Base-by-base conservation (phyloP, 2,113 vertebrate species). In the Campylorhamphus procurvoides region DNA sequence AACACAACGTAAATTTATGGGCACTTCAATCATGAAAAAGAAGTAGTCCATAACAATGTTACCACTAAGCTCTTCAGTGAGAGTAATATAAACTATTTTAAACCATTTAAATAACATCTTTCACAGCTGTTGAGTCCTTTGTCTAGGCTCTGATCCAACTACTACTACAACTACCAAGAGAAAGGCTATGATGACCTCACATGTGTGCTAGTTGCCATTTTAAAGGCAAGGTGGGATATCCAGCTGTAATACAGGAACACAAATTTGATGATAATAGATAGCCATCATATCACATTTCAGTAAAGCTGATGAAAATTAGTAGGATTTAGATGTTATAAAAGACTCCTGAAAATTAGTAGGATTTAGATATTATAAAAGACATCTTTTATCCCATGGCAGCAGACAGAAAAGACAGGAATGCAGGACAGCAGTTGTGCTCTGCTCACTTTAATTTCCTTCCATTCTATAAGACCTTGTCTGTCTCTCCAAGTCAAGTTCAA, bases 51-150 rank as follows among this genome's bases (percentile, higher is more conserved):
- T 82, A 95, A 73, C 19, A 90, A 82, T 29, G 37, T 28, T 73
- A 87, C 74, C 37, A 73, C 25, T 68, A 84, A 89, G 53, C 49
- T 82, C 74, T 82, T 89, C 50, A 76, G n/a, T 29, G 18, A 93
- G 60, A 89, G 74, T 72, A 92, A 84, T 49, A 87, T 44, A 82
- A 94, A 91, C 53, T 64, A 60, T 52, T 84, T 78, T 42, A 94
- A 93, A 72, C 25, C 58, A 79, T 78, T 89, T 82, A 87, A 66
- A 25, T 84, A 89, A 93, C 37, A 64, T 76, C 62, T 93, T 96
- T 84, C 84, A 79, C 28, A 91, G 84, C 40, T 91, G 81, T 72
- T 78, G 76, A 15, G 20, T 55, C 75, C 60, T 37, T 89, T 27
- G 0, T 25, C 0, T 0, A 20, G 49, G 81, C 69, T 73, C 68